These are phyloP conservation scores for Phenganax stokvisi DNA, from an alignment of 92 coral and sea anemone species.

Conservation along the genomic window DNA sequence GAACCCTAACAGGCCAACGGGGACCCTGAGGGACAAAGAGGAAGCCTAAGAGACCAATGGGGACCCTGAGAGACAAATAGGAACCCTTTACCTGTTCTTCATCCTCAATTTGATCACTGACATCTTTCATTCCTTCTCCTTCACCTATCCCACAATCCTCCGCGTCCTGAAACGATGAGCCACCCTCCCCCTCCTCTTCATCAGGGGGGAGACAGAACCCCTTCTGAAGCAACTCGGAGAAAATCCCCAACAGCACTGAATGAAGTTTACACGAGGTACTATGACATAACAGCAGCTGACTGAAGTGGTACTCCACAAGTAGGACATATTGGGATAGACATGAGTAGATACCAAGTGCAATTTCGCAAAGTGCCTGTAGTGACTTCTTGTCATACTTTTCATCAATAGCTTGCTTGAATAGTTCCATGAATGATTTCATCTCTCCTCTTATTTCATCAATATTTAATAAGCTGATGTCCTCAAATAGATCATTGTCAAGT, in stretches of 20 bases:
- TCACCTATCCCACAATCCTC: conserved; percentile 95
- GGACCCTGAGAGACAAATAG: background rate
- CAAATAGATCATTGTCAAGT: conserved; percentile 6
- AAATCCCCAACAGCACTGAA: conserved; percentile 74
- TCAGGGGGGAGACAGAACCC: conserved; percentile 98
- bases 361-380: conserved; percentile 29
- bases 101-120: conserved; percentile 90
- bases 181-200: conserved; percentile 87
- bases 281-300: conserved; percentile 59
- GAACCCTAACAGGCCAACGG: background rate
- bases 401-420: conserved; percentile 10
- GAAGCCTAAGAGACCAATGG: background rate
- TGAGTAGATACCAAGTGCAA: conserved; percentile 48
- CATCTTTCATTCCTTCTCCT: conserved; percentile 95
- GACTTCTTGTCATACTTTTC: background rate
- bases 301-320: conserved; percentile 56
- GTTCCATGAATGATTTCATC: background rate
- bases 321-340: conserved; percentile 66
- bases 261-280: conserved; percentile 69
- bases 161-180: conserved; percentile 82
- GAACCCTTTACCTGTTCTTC: conserved; percentile 73
- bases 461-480: background rate
- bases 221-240: conserved; percentile 71
- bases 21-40: background rate
- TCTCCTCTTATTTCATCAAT: conserved; percentile 15